A percentile compares a stretch with the other conserved stretches of the same genome.
Conservation (phyloP, 1,140 invertebrate genomes). For the Solenopsis fugax region DNA sequence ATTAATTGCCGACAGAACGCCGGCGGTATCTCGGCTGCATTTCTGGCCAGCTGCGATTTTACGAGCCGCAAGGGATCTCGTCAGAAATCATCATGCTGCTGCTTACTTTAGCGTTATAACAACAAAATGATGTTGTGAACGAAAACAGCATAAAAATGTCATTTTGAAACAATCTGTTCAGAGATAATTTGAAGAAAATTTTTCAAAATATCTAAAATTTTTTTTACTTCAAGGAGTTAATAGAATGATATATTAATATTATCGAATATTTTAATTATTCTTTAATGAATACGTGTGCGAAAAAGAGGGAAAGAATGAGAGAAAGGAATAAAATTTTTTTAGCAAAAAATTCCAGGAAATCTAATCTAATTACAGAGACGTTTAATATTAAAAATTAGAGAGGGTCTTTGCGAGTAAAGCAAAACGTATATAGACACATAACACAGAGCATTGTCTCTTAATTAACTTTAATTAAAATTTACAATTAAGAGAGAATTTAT, state of each 20-base stretch:
- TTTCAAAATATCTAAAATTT: not conserved
- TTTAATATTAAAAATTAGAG: conserved; percentile 20
- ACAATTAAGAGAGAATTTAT: not conserved
- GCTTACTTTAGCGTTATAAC: not conserved
- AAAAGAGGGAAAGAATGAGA: not conserved
- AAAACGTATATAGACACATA: not conserved
- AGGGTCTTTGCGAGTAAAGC: not conserved
- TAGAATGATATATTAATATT: not conserved
- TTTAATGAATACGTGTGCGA: not conserved
- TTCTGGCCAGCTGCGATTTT: conserved; percentile 13
- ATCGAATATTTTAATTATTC: conserved; percentile 10
- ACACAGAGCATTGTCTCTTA: not conserved
- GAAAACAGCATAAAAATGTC: not conserved
- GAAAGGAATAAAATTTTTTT: conserved; percentile 1
- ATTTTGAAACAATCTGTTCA: not conserved
- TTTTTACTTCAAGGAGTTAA: not conserved
- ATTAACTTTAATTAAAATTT: conserved; percentile 24
- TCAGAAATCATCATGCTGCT: not conserved
- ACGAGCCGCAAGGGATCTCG: not conserved
- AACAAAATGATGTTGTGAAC: not conserved
- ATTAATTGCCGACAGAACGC: conserved; percentile 38
- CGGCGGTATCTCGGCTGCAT: not conserved
- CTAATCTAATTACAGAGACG: not conserved
- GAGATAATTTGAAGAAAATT: conserved; percentile 10
- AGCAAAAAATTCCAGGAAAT: not conserved